Evolutionary conservation across 2,888 invertebrate genomes (phyloP).

Genomic region (Pyrrhopygopsis socrates): DNA sequence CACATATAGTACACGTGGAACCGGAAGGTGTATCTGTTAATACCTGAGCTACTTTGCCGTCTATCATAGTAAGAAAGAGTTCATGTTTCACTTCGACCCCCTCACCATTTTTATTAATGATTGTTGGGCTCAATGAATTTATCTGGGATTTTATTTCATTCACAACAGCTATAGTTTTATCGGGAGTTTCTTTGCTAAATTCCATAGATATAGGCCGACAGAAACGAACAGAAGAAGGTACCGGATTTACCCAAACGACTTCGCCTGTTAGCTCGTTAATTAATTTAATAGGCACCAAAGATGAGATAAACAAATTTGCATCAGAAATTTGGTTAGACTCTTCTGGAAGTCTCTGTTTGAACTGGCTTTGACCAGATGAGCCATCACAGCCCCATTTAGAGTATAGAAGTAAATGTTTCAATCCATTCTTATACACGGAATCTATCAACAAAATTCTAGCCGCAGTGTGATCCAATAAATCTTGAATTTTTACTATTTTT

Average conservation of each 20-base stretch:
- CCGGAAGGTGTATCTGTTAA: slow-evolving; percentile 68
- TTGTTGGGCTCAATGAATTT: slow-evolving; percentile 63
- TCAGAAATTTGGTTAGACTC: slow-evolving; percentile 20
- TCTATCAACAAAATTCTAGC: slow-evolving; percentile 44
- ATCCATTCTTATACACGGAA: slow-evolving; percentile 42
- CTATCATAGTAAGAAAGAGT: slow-evolving; percentile 82
- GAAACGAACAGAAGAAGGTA: slow-evolving; percentile 62
- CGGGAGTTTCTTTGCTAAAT: neutral
- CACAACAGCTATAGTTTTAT: neutral
- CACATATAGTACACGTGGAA: slow-evolving; percentile 73
- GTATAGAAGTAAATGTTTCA: slow-evolving; percentile 30
- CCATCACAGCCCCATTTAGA: slow-evolving; percentile 74
- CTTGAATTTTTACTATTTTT: neutral
- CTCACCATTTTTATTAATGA: slow-evolving; percentile 62
- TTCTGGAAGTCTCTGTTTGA: neutral
- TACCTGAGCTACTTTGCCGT: slow-evolving; percentile 73
- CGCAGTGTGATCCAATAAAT: neutral
- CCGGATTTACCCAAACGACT: slow-evolving; percentile 80
- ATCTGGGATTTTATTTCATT: slow-evolving; percentile 52
- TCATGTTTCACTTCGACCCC: slow-evolving; percentile 70
- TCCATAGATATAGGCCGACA: neutral
- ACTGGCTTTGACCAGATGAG: slow-evolving; percentile 72
- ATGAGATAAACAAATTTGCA: slow-evolving; percentile 74
- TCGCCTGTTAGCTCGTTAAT: slow-evolving; percentile 55
- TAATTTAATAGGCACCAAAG: slow-evolving; percentile 77